phyloP scores from a whole-genome alignment of 2,797 vertebrate genomes.

The Lophura swinhoii region DNA sequence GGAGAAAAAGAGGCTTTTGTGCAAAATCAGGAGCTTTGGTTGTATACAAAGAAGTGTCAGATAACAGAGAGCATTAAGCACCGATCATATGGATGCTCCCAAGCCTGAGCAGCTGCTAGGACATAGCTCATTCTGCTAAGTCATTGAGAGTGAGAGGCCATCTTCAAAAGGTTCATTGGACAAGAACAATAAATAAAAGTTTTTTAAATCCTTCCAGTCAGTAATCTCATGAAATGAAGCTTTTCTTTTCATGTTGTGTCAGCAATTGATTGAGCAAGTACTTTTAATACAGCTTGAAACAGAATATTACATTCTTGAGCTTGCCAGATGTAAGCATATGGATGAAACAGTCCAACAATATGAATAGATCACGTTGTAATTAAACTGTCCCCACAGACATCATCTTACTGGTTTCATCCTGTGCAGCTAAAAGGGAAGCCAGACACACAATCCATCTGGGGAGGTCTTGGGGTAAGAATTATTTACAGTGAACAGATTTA shows the following conservation, averaged over 20 bases:
- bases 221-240: background rate
- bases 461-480: background rate
- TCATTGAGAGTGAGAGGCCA: background rate
- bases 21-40: background rate
- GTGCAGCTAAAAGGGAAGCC: background rate
- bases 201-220: background rate
- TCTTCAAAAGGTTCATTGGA: background rate
- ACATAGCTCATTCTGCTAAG: background rate
- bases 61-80: conserved; percentile 1
- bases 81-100: background rate
- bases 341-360: background rate
- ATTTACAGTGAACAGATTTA: background rate
- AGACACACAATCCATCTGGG: background rate
- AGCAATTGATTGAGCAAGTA: background rate
- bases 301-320: background rate
- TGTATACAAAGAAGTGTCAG: background rate
- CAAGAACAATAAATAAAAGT: background rate
- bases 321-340: background rate
- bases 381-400: background rate
- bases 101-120: background rate
- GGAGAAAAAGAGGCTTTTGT: conserved; percentile 10
- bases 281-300: background rate
- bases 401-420: background rate
- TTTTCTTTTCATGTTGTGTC: background rate
- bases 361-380: background rate